phyloP scores from a whole-genome alignment of 2,888 invertebrate species.

The Entomobrya proxima region DNA sequence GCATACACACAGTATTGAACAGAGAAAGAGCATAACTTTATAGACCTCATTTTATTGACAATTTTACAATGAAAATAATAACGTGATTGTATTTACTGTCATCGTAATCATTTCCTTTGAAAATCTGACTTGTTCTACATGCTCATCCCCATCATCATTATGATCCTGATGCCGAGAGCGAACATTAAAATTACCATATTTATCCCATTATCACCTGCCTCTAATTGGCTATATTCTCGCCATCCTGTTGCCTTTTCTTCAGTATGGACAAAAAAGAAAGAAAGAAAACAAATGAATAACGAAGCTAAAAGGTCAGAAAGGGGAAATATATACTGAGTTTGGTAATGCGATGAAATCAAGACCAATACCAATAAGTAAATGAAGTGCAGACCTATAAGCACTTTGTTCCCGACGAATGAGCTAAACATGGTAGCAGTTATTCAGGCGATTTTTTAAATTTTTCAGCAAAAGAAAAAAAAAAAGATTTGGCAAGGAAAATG shows the following conservation, averaged over 20 bases:
- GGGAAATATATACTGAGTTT: background rate
- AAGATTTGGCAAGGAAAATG: background rate
- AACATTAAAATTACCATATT: constrained; percentile 48
- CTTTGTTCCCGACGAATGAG: too few relatives aligned
- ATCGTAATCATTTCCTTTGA: background rate
- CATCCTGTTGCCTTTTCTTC: background rate
- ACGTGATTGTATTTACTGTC: background rate
- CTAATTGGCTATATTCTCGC: constrained; percentile 49
- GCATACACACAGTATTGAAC: too few relatives aligned
- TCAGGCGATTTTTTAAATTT: too few relatives aligned
- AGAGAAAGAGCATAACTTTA: too few relatives aligned
- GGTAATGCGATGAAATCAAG: too few relatives aligned
- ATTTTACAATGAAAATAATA: too few relatives aligned
- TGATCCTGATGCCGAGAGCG: background rate
- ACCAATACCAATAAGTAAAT: too few relatives aligned
- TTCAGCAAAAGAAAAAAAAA: background rate
- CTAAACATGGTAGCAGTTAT: too few relatives aligned
- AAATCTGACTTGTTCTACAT: background rate
- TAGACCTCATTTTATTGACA: too few relatives aligned
- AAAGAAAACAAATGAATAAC: background rate
- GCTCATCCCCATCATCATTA: background rate
- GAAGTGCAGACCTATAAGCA: too few relatives aligned
- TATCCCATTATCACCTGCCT: constrained; percentile 45
- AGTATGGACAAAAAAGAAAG: background rate
- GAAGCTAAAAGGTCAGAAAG: background rate